A percentile compares a stretch with the other conserved stretches of the same genome.
phyloP scores from a whole-genome alignment of 2,113 vertebrate genomes.

The Myrmecophaga tridactyla region DNA sequence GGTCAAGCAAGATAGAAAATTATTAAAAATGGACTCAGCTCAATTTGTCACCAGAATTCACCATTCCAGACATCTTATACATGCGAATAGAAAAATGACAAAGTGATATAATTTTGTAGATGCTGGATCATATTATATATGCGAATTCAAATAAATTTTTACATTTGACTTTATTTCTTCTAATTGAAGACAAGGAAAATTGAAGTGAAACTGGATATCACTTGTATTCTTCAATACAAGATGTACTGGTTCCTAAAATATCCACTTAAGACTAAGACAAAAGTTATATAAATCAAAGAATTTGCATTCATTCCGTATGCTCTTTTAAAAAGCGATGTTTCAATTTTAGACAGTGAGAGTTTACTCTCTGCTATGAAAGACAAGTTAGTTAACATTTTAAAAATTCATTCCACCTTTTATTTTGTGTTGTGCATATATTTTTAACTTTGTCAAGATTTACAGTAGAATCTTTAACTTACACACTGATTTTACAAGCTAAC shows the following conservation, averaged over 20 bases:
- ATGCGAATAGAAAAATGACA: not conserved
- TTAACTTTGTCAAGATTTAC: slow-evolving; percentile 51
- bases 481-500: slow-evolving; percentile 33
- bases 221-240: not conserved
- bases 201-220: not conserved
- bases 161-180: not conserved
- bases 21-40: not conserved
- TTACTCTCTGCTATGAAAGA: not conserved
- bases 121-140: not conserved
- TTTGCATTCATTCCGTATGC: not conserved
- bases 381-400: not conserved
- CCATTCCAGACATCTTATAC: not conserved
- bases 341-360: not conserved
- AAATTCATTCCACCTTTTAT: not conserved
- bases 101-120: not conserved
- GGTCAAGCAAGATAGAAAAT: not conserved
- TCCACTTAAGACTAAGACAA: slow-evolving; percentile 1
- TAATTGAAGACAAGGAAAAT: not conserved
- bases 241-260: slow-evolving; percentile 5
- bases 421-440: slow-evolving; percentile 26
- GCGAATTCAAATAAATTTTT: not conserved
- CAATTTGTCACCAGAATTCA: not conserved
- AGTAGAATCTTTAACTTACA: slow-evolving; percentile 32
- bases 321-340: not conserved
- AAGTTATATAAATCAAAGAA: slow-evolving; percentile 9